phyloP scores from a whole-genome alignment of 2,113 vertebrate genomes.

The Zosterops lateralis region DNA sequence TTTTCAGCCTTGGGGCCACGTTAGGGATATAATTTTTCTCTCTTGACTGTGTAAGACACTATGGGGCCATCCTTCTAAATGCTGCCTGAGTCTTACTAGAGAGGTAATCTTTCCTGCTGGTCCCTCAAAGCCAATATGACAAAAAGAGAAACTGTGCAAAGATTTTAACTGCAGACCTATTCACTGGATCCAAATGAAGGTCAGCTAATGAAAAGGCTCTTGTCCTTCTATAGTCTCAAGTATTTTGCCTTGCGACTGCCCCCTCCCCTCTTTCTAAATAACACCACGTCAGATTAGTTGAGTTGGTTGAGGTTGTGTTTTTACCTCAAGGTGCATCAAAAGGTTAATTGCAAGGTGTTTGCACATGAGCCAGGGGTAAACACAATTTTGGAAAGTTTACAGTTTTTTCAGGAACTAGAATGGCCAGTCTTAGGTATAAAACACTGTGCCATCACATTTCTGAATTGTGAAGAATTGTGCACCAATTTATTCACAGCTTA shows the following conservation, averaged over 20 bases:
- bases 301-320: neutral
- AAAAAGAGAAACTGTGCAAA: neutral
- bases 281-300: neutral
- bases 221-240: neutral
- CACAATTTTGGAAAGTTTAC: neutral
- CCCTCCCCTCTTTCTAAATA: neutral
- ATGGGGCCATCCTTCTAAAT: neutral
- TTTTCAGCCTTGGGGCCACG: neutral
- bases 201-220: neutral
- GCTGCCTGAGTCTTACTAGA: neutral
- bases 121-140: neutral
- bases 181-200: neutral
- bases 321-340: neutral
- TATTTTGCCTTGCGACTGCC: neutral
- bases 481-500: neutral
- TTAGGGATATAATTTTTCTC: neutral
- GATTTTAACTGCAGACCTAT: neutral
- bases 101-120: neutral
- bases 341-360: neutral
- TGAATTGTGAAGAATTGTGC: neutral
- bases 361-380: neutral
- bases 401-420: neutral
- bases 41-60: neutral
- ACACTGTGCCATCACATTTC: neutral
- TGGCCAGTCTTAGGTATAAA: neutral